phyloP scores from a whole-genome alignment of 2,797 vertebrate genomes.

The Eleutherodactylus coqui region DNA sequence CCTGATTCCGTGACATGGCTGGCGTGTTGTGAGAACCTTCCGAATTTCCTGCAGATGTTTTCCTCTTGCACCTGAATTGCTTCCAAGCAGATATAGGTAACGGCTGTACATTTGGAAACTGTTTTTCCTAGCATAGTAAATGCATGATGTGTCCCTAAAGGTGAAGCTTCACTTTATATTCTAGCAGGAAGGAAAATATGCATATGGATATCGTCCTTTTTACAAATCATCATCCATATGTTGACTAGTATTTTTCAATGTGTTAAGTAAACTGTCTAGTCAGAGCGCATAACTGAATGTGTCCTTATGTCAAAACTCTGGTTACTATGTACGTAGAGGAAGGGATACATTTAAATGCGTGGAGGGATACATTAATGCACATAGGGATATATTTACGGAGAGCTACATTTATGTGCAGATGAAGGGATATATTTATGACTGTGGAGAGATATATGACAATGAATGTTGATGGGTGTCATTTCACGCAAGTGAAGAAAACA shows the following conservation, averaged over 20 bases:
- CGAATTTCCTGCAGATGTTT: too few species aligned
- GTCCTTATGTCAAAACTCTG: not conserved
- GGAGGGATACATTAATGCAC: not conserved
- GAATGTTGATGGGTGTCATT: too few species aligned
- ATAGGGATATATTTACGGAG: not conserved
- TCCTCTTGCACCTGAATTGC: too few species aligned
- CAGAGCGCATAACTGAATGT: not conserved
- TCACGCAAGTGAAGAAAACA: too few species aligned
- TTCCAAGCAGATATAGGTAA: too few species aligned
- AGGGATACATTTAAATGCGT: not conserved
- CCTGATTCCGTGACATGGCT: too few species aligned
- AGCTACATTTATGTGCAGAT: not conserved
- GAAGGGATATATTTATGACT: not conserved
- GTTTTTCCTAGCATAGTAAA: too few species aligned
- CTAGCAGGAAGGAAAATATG: not conserved
- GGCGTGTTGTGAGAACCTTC: too few species aligned
- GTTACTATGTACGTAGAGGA: not conserved
- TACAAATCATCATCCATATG: conserved; percentile 4
- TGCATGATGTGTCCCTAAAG: not conserved
- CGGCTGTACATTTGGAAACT: too few species aligned
- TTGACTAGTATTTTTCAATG: conserved; percentile 5
- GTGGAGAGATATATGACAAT: too few species aligned
- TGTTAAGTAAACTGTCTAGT: conserved; percentile 23
- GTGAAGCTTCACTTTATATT: not conserved
- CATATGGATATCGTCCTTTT: not conserved